Conservation (phyloP, 2,888 invertebrate species). For the Leptinotarsa juncta region DNA sequence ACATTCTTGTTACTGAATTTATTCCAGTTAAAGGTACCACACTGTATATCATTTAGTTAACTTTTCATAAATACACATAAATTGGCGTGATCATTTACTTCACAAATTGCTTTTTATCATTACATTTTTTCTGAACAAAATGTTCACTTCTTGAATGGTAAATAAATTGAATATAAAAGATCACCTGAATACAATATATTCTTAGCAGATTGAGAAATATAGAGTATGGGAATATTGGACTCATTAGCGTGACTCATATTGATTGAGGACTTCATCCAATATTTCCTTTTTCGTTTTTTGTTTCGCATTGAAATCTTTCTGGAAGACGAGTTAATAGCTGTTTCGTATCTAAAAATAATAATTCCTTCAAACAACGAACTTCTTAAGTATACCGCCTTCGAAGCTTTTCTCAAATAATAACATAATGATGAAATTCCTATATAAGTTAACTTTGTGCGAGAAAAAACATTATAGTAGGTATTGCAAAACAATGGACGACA, state of each 20-base stretch:
- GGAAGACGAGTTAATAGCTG: slow-evolving; percentile 31
- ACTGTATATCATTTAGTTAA: too few species aligned
- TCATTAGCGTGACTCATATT: not conserved
- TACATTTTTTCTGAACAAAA: too few species aligned
- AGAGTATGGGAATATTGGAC: too few species aligned
- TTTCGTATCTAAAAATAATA: slow-evolving; percentile 37
- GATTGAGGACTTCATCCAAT: not conserved
- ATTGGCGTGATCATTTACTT: too few species aligned
- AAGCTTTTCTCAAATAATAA: slow-evolving; percentile 43
- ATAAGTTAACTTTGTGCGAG: slow-evolving; percentile 60
- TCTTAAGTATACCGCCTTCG: slow-evolving; percentile 21
- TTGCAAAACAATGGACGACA: slow-evolving; percentile 57
- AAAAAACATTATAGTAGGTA: slow-evolving; percentile 58
- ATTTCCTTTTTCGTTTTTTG: not conserved
- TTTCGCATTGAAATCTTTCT: not conserved
- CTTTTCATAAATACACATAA: too few species aligned
- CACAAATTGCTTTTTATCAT: too few species aligned
- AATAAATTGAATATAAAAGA: too few species aligned
- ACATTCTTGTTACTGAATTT: too few species aligned
- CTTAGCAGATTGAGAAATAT: too few species aligned
- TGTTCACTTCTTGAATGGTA: too few species aligned
- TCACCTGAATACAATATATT: too few species aligned
- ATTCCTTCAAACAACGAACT: slow-evolving; percentile 35
- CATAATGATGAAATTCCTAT: slow-evolving; percentile 63
- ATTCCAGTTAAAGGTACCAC: too few species aligned